Base-by-base conservation (phyloP, 64 coral and sea anemone genomes). In the Anthopleura sola region DNA sequence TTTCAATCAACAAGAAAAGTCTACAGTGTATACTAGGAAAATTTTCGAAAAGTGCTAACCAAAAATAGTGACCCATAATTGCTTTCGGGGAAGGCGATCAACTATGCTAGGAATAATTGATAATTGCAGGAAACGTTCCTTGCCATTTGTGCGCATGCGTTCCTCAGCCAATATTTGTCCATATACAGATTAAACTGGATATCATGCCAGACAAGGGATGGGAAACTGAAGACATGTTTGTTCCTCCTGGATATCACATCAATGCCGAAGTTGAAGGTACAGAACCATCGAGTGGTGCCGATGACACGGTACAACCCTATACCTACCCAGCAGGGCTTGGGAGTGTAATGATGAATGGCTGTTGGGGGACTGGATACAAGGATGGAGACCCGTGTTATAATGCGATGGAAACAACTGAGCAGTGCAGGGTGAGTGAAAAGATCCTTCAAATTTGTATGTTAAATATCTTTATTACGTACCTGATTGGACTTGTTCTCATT, bases 161-260 rank as follows among this genome's bases (percentile, higher is more conserved):
- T 18, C 6, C n/a, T 10, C 60, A 24, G 11, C 51, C 60, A 26
- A 66, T 38, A 26, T 14, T 86, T 31, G n/a, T 66, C 26, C 24
- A 10, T 66, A n/a, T 6, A 47, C 33, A 86, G 89, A 91, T 91
- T 1, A 91, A 91, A 40, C 75, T 91, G 28, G 83, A 91, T 36
- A 91, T 91, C 10, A 86, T 57, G 16, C 83, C 83, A 3, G 89
- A 91, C 24, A 91, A 91, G 81, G 89, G 89, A 24, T 91, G 89
- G 89, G 48, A 86, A 80, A 91, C 51, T 21, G 84, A 85, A 39
- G 89, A 91, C 17, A 86, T 91, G 89, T 86, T 91, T 26, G 55
- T 91, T 24, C 89, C 89, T 19, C 83, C 89, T 64, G 83, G 89
- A 37, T 91, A 91, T 79, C 89, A 91, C 57, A 86, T 91, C 39